These are phyloP conservation scores for Leucosticte australis DNA, from an alignment of 2,113 vertebrate genomes.

Conservation along the genomic window DNA sequence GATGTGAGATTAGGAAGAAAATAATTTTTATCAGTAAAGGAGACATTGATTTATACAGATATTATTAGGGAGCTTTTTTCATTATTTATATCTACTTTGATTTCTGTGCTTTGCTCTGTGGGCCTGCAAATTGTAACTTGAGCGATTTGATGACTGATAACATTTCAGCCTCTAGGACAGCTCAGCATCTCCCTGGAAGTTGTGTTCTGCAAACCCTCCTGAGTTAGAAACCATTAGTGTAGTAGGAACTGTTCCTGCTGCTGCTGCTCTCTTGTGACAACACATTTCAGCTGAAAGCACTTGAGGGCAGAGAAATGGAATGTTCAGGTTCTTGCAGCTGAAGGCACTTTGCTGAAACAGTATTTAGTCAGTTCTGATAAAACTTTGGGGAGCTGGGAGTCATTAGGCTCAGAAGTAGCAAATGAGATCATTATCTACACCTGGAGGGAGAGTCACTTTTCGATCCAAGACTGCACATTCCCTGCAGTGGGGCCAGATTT, in stretches of 20 bases:
- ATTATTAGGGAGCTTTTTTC: background rate
- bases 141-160: background rate
- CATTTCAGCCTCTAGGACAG: rapidly evolving
- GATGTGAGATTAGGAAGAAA: background rate
- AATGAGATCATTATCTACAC: background rate
- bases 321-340: background rate
- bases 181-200: background rate
- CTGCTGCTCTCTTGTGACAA: background rate
- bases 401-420: background rate
- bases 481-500: rapidly evolving
- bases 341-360: background rate
- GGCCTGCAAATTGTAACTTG: background rate
- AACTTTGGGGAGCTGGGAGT: background rate
- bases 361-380: background rate
- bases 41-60: background rate
- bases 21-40: background rate
- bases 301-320: background rate
- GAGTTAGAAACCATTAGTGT: background rate
- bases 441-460: background rate
- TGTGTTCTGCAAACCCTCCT: background rate
- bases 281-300: background rate
- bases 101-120: background rate
- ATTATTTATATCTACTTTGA: background rate
- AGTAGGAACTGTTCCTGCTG: background rate
- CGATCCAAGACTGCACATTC: rapidly evolving